Conservation (phyloP, 2,888 invertebrate species). For the Nymphalis urticae region DNA sequence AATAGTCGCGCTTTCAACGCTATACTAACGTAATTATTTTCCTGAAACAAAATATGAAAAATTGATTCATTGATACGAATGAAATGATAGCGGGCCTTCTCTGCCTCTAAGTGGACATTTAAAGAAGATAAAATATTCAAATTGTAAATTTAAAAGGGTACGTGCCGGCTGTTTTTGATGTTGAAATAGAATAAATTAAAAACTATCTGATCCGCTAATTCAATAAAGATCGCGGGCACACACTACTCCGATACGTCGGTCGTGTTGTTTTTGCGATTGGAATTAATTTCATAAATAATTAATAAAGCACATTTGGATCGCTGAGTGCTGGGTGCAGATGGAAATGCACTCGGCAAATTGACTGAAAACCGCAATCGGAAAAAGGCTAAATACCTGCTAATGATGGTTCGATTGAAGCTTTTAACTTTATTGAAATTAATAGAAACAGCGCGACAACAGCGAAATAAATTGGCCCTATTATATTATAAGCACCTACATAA, state of each 20-base stretch:
- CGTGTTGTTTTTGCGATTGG: constrained; percentile 68
- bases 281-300: constrained; percentile 79
- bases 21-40: not conserved
- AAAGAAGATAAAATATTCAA: constrained; percentile 15
- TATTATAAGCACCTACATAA: not conserved
- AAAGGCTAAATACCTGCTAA: constrained; percentile 80
- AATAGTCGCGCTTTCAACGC: not conserved
- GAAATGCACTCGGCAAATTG: constrained; percentile 79
- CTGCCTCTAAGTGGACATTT: not conserved
- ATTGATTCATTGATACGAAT: not conserved
- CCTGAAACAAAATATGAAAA: not conserved
- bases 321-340: constrained; percentile 66
- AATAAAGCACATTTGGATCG: constrained; percentile 69
- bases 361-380: constrained; percentile 76
- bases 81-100: not conserved
- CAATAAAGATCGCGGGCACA: constrained; percentile 58
- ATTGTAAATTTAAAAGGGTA: constrained; percentile 34
- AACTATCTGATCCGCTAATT: constrained; percentile 57
- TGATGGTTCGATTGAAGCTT: constrained; percentile 68
- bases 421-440: constrained; percentile 42
- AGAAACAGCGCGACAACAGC: constrained; percentile 36
- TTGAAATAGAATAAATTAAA: constrained; percentile 42
- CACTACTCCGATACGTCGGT: constrained; percentile 50
- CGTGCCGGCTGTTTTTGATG: constrained; percentile 36
- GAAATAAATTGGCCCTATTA: constrained; percentile 21